Base-by-base conservation (phyloP, 2,113 vertebrate genomes). In the Sardina pilchardus region DNA sequence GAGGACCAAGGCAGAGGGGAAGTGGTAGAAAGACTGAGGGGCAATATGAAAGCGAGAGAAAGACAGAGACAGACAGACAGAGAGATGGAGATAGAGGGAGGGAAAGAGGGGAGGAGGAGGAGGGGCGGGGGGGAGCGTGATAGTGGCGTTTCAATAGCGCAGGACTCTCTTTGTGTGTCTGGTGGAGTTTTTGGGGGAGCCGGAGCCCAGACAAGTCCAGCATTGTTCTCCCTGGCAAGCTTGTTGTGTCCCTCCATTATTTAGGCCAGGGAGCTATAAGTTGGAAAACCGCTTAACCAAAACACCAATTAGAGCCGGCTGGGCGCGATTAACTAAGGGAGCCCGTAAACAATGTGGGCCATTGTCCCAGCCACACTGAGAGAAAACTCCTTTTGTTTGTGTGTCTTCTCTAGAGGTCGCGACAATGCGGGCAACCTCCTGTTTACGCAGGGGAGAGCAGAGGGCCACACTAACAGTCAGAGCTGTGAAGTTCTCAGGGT, bases 271-370 rank as follows among this genome's bases (percentile, higher is more conserved):
- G 91, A 95, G 93, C 93, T 95, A 94, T 93, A 95, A 95, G 89
- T 94, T 96, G 94, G 92, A 96, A 96, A 96, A 95, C 93, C 90
- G 94, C 96, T 96, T 97, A 96, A 94, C 91, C 93, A 92, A 94
- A 96, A 96, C 94, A 93, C 94, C 94, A 96, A 96, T 96, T 96
- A 96, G 95, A 91, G 85, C 88, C 75, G 82, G 84, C 90, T 88
- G 89, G 92, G 89, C 84, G 91, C 84, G 87, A 94, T 94, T 94
- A 92, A 94, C 87, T 89, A 90, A 93, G 88, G 85, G 87, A 90
- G 89, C 84, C 81, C 56, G 90, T 92, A 94, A 95, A 95, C 94
- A 95, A 92, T 94, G 91, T 53, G 36, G 21, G 9, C 88, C 87
- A 93, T 94, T 95, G 95, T 94, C 89, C 90, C 43, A 1, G 26